Base-by-base conservation (phyloP, 2,888 invertebrate genomes). In the Neoascia interrupta region DNA sequence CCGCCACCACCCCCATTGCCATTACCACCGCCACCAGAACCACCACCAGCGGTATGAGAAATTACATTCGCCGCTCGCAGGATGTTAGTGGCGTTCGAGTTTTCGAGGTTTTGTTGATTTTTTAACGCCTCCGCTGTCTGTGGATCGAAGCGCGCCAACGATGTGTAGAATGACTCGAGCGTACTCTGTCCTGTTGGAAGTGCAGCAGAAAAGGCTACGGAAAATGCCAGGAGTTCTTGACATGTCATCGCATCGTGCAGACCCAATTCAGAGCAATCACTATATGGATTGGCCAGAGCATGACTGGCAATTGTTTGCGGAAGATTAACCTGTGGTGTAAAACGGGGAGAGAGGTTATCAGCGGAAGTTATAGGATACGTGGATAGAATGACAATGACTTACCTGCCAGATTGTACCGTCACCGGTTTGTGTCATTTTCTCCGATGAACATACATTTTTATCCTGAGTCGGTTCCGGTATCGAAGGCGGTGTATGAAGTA, bases 191-290 rank as follows among this genome's bases (percentile, higher is more conserved):
- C 95, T 3, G 97, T 96, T 1, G 97, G 96, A 76, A 97, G 89
- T 0, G 97, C 96, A 0, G 97, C 97, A 79, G 96, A 96, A 60
- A 97, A 92, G 0, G 97, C 97, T 6, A 97, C 97, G 49, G 95
- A 95, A 58, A 97, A 91, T n/a, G 97, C 97, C 70, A 97, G 90
- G 21, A 97, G 90, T 89, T 97, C 96, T 88, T 96, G 96, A 87
- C 97, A 97, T 18, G 89, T 89, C 88, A 89, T 88, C 51, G 89
- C 88, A 75, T 89, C 89, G 82, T 89, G 89, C 82, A 89, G 85
- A 82, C 88, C 90, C 73, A 92, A 84, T 79, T 92, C 92, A 15
- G 90, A 90, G 85, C 90, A 91, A 81, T 91, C 91, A 19, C 86
- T 85, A 70, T 87, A 88, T 0, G 88, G 86, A 75, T 88, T 88